Conservation (phyloP, 2,888 invertebrate species). For the Chironomus riparius region DNA sequence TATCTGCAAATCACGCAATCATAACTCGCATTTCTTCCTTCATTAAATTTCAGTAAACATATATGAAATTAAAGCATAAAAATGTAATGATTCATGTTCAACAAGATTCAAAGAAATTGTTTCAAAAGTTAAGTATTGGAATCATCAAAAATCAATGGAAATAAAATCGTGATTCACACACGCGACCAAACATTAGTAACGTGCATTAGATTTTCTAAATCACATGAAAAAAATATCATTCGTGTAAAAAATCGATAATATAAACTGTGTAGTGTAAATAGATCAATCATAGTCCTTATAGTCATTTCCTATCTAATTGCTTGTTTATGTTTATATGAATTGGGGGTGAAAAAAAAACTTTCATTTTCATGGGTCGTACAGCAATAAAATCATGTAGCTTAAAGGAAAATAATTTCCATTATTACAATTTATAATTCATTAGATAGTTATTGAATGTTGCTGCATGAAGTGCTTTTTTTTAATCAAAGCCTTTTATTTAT, state of each 20-base stretch:
- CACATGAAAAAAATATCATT: neutral
- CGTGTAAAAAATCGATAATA: neutral
- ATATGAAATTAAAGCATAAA: too few relatives aligned
- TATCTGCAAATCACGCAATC: neutral
- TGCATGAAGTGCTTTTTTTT: too few relatives aligned
- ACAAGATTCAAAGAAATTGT: too few relatives aligned
- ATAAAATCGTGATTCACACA: neutral
- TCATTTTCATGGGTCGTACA: too few relatives aligned
- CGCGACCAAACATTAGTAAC: neutral
- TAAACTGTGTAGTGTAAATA: neutral
- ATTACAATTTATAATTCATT: neutral
- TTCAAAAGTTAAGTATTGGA: neutral
- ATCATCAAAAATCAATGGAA: neutral
- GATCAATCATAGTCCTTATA: neutral
- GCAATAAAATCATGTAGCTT: too few relatives aligned
- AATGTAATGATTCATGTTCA: too few relatives aligned
- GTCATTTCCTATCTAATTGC: constrained; percentile 3
- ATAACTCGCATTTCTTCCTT: neutral
- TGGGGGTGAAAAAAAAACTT: too few relatives aligned
- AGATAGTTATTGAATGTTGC: too few relatives aligned
- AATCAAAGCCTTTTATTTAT: too few relatives aligned
- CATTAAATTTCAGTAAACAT: too few relatives aligned
- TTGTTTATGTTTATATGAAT: neutral
- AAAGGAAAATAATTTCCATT: neutral
- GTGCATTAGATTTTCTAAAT: neutral